phyloP scores from a whole-genome alignment of 2,113 vertebrate genomes.

The Lepus timidus region DNA sequence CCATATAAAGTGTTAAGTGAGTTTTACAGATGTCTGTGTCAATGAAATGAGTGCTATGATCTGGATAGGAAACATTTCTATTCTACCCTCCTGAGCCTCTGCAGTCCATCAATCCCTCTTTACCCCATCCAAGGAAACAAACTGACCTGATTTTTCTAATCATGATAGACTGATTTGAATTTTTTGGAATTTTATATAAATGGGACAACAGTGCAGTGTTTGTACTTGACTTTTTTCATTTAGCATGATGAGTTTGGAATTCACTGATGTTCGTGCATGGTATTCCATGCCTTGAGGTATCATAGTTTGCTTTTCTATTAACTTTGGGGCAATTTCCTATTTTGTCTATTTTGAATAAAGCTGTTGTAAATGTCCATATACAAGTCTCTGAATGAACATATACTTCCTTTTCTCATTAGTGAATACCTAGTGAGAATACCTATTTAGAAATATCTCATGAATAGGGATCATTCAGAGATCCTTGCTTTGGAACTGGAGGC shows the following conservation, averaged over 20 bases:
- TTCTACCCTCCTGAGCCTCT: not conserved
- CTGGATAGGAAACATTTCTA: not conserved
- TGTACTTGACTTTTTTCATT: not conserved
- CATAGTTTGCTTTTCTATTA: no score
- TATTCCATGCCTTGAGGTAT: no score
- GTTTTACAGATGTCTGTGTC: not conserved
- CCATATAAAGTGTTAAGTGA: not conserved
- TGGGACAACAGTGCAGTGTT: not conserved
- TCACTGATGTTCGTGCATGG: fast-evolving
- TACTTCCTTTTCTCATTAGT: not conserved
- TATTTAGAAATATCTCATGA: not conserved
- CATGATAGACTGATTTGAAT: not conserved
- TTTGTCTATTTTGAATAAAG: not conserved
- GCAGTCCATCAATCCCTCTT: fast-evolving
- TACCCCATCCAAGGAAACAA: not conserved
- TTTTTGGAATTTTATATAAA: not conserved
- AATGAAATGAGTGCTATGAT: not conserved
- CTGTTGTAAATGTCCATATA: not conserved
- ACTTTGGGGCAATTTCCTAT: not conserved
- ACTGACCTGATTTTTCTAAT: not conserved
- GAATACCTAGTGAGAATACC: not conserved
- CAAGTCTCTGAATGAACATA: not conserved
- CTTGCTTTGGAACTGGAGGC: not conserved
- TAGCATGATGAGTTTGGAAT: not conserved
- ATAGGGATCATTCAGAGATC: not conserved